phyloP scores from a whole-genome alignment of 2,113 vertebrate species.

The Dipodomys merriami region DNA sequence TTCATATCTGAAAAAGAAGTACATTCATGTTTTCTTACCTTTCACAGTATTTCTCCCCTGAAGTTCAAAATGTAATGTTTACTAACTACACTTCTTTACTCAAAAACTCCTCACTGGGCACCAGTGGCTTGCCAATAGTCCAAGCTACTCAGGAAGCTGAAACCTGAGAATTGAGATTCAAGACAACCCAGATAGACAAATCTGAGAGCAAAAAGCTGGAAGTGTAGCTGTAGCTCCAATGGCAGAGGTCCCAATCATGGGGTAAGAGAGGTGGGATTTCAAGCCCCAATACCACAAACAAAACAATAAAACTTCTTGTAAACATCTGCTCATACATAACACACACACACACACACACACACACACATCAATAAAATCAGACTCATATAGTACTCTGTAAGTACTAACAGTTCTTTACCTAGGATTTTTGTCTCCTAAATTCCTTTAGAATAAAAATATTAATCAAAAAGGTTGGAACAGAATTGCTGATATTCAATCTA shows the following conservation, averaged over 20 bases:
- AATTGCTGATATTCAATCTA: not conserved
- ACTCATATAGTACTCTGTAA: not conserved
- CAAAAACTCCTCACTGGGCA: too few species aligned
- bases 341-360: not conserved
- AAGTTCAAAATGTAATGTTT: constrained; percentile 32
- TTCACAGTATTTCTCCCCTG: constrained; percentile 22
- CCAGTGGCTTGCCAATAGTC: too few species aligned
- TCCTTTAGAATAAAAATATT: constrained; percentile 26
- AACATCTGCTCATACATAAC: not conserved
- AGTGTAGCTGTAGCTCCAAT: too few species aligned
- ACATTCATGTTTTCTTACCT: constrained; percentile 52
- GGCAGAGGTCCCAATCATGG: too few species aligned
- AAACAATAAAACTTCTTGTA: too few species aligned
- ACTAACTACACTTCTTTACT: too few species aligned
- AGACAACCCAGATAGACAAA: too few species aligned
- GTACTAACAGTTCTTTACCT: constrained; percentile 23
- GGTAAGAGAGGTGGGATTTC: too few species aligned
- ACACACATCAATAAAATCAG: not conserved
- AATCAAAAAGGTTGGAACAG: not conserved
- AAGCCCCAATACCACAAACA: too few species aligned
- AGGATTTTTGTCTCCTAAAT: constrained; percentile 10
- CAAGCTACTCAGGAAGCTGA: too few species aligned
- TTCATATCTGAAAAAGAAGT: constrained; percentile 16
- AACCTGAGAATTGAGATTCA: too few species aligned
- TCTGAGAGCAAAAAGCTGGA: too few species aligned